Conservation (phyloP, 2,888 invertebrate species). For the Drosophila suboccidentalis region DNA sequence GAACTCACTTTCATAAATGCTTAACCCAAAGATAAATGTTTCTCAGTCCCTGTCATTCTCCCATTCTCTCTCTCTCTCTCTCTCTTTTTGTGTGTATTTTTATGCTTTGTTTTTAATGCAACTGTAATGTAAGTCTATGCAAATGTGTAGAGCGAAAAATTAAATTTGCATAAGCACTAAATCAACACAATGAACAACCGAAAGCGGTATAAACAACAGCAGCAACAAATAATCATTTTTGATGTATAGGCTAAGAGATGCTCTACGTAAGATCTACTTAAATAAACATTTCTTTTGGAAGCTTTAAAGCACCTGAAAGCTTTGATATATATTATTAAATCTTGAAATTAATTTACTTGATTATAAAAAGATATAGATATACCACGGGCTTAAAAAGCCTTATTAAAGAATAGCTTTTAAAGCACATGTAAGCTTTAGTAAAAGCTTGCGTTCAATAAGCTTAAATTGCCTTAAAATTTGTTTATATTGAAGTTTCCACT, state of each 20-base stretch:
- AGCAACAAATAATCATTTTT: constrained; percentile 17
- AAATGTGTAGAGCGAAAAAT: constrained; percentile 70
- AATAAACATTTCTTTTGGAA: neutral
- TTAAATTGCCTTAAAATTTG: too few species aligned
- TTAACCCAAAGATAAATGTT: constrained; percentile 63
- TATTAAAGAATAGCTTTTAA: too few species aligned
- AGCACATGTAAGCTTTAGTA: too few species aligned
- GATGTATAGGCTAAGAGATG: constrained; percentile 16
- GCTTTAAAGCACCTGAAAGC: neutral
- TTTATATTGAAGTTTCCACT: too few species aligned
- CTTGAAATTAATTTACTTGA: neutral
- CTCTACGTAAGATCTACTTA: constrained; percentile 6
- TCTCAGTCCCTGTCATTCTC: constrained; percentile 5
- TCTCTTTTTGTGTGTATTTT: constrained; percentile 1
- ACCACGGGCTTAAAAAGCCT: too few species aligned
- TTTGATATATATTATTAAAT: neutral
- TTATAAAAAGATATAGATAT: too few species aligned
- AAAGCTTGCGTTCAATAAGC: too few species aligned
- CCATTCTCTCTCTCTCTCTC: constrained; percentile 16
- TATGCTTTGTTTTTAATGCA: constrained; percentile 71
- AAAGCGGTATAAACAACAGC: constrained; percentile 22
- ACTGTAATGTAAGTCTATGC: constrained; percentile 72
- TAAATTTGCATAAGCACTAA: constrained; percentile 82
- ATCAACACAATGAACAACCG: constrained; percentile 72
- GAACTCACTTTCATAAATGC: constrained; percentile 45